phyloP scores from a whole-genome alignment of 2,888 invertebrate genomes.

The Sphecodes monilicornis region DNA sequence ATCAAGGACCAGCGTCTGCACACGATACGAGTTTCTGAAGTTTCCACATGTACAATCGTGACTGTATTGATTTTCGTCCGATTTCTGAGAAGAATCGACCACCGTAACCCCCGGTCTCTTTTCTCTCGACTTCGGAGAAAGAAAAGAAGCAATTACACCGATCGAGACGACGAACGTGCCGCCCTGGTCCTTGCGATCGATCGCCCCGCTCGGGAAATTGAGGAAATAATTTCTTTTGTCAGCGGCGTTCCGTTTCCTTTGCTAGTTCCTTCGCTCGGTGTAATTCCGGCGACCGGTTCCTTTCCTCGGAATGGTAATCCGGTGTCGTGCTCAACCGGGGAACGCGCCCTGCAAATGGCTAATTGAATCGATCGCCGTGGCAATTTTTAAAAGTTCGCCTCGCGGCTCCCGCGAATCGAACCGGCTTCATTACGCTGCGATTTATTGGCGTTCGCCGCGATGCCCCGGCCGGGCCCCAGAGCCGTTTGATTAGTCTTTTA shows the following conservation, averaged over 20 bases:
- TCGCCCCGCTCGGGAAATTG: slow-evolving; percentile 16
- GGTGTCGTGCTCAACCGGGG: neutral
- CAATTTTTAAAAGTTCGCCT: slow-evolving; percentile 2
- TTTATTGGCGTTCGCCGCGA: neutral
- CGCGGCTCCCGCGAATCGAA: slow-evolving; percentile 8
- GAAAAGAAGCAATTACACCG: slow-evolving; percentile 47
- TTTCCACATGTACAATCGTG: neutral
- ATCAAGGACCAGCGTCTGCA: neutral
- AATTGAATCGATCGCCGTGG: slow-evolving; percentile 31
- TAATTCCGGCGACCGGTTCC: slow-evolving; percentile 10
- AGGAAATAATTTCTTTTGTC: slow-evolving; percentile 52
- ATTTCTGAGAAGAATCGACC: neutral
- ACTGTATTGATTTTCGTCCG: neutral
- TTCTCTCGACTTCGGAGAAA: neutral
- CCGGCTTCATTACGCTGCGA: slow-evolving; percentile 13
- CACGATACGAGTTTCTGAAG: neutral
- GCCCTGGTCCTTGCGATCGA: slow-evolving; percentile 24
- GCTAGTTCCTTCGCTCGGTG: neutral
- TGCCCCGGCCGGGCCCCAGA: neutral
- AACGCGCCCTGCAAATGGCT: slow-evolving; percentile 18
- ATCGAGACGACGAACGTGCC: neutral
- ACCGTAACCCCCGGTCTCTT: neutral
- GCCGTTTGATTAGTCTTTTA: slow-evolving; percentile 2
- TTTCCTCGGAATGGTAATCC: neutral
- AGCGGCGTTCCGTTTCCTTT: slow-evolving; percentile 33